Evolutionary conservation across 1,140 invertebrate genomes (phyloP).

Genomic region (Druon quercuslanigerum): DNA sequence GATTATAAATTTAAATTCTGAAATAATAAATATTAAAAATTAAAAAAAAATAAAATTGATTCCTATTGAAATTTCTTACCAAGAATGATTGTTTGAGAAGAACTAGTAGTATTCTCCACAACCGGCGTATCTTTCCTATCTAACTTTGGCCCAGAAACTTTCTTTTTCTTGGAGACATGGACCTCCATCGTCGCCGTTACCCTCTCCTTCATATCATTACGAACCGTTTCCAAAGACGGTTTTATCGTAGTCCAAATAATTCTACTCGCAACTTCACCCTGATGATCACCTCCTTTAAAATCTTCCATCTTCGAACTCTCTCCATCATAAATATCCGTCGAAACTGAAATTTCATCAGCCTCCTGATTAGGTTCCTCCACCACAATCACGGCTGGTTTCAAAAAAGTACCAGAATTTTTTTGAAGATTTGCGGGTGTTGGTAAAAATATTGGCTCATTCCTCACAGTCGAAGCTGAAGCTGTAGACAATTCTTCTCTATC

Average conservation of each 20-base stretch:
- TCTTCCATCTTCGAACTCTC: constrained; percentile 52
- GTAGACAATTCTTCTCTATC: constrained; percentile 51
- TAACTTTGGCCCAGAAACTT: constrained; percentile 33
- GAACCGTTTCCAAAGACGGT: constrained; percentile 26
- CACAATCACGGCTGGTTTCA: background rate
- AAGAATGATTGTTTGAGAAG: background rate
- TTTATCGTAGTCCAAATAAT: constrained; percentile 64
- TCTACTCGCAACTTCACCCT: constrained; percentile 50
- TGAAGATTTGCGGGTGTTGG: constrained; percentile 46
- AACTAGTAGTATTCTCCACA: background rate
- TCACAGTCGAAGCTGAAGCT: background rate
- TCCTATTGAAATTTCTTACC: background rate
- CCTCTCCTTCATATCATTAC: constrained; percentile 37
- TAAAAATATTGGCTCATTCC: constrained; percentile 43
- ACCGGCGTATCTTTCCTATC: background rate
- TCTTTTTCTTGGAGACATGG: constrained; percentile 35
- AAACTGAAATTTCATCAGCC: constrained; percentile 56
- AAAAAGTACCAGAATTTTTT: background rate
- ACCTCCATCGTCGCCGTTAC: constrained; percentile 41
- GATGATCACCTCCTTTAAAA: constrained; percentile 39
- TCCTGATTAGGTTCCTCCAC: constrained; percentile 48
- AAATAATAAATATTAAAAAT: too few relatives aligned
- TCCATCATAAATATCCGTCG: constrained; percentile 54
- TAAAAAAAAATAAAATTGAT: too few relatives aligned
- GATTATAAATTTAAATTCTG: too few relatives aligned